Evolutionary conservation across 2,888 invertebrate species (phyloP).

Genomic region (Drosophila merina): DNA sequence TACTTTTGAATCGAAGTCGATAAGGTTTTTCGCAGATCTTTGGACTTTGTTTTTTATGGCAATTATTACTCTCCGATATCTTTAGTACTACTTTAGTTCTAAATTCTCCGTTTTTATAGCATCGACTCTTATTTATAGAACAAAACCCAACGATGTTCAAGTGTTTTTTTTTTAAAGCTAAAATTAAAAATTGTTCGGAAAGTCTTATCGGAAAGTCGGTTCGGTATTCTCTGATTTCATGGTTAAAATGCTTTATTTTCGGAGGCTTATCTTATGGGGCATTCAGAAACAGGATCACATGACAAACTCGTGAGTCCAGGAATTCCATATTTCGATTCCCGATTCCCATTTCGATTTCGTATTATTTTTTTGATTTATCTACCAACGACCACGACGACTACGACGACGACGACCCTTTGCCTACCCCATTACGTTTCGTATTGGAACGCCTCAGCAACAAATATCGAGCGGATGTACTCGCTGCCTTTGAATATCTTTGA

Average conservation of each 20-base stretch:
- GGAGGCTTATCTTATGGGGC: constrained; percentile 5
- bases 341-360: neutral
- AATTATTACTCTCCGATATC: constrained; percentile 9
- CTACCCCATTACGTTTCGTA: constrained; percentile 82
- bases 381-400: neutral
- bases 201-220: constrained; percentile 10
- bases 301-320: constrained; percentile 34
- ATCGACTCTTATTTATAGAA: constrained; percentile 30
- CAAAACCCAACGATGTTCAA: constrained; percentile 1
- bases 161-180: constrained; percentile 3
- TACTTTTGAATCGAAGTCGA: neutral
- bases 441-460: constrained; percentile 50
- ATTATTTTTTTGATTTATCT: constrained; percentile 6
- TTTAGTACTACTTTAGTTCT: constrained; percentile 7
- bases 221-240: constrained; percentile 19
- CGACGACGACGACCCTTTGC: constrained; percentile 64
- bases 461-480: constrained; percentile 2
- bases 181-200: neutral
- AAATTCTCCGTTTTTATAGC: neutral
- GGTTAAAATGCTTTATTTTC: neutral
- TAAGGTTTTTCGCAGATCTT: constrained; percentile 2
- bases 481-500: constrained; percentile 49
- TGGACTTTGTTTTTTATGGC: constrained; percentile 10
- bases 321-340: neutral
- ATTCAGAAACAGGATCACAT: constrained; percentile 36